Evolutionary conservation across 2,113 vertebrate species (phyloP), one percentile per base, ranked within the genome.

Genomic region (Laterallus jamaicensis): DNA sequence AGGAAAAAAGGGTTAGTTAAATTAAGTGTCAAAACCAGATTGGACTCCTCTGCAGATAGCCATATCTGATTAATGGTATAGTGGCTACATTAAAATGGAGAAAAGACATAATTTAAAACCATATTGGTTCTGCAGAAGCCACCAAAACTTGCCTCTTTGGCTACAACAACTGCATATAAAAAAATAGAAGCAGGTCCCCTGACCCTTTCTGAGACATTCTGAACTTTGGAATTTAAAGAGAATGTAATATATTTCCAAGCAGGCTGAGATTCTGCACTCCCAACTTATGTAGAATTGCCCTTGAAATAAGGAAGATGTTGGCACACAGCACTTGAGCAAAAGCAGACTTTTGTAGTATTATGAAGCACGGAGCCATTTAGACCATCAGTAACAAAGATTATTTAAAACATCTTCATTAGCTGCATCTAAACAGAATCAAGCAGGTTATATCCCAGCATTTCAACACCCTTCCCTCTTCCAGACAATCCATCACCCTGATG

Each of bases 381-480:
- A 91, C 67, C 0, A 5, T 56, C 68, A 90, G 40, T 35, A 84
- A 28, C 8, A 4, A 74, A 91, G 83, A 95, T 75, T 35, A 95
- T 75, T 35, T 35, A 35, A 35, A 35, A 35, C 35, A 35, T 35
- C 35, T 35, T 35, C 35, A 35, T 35, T 35, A 35, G 35, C 35
- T 35, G 35, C 35, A 35, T 35, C 35, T 35, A 93, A 82, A 95
- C 39, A 77, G 49, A 89, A 83, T 35, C 21, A 40, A 63, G 44
- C 11, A 80, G 40, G 55, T 85, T 87, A 74, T 44, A 82, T 14
- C 25, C 17, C 63, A 90, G 75, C 59, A 80, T 91, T 95, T 88
- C 93, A 95, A 80, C 62, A 80, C 63, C 50, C 25, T 91, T 84
- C 47, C 60, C 55, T 80, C 82, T 92, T 86, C 86, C 92, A 97